Conservation (phyloP, 2,797 vertebrate genomes). For the Coreius guichenoti region DNA sequence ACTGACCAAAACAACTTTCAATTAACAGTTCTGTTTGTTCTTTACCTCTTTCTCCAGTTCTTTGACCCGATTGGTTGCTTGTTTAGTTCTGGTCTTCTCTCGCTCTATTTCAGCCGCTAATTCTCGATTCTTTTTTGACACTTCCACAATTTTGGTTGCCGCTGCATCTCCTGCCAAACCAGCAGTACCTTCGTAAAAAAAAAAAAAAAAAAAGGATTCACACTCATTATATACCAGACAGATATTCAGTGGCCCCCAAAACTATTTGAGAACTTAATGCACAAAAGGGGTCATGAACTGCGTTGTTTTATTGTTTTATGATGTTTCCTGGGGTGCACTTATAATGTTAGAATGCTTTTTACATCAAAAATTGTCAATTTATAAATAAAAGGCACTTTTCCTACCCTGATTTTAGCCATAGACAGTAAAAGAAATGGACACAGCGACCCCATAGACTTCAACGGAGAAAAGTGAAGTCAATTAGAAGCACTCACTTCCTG, state of each 20-base stretch:
- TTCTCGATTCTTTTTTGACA: conserved; percentile 90
- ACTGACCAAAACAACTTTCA: conserved; percentile 4
- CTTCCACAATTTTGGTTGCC: conserved; percentile 90
- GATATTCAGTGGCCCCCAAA: not conserved
- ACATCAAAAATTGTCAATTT: too few relatives aligned
- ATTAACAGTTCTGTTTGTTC: not conserved
- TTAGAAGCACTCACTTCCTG: too few relatives aligned
- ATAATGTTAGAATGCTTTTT: too few relatives aligned
- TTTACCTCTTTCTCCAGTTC: conserved; percentile 89
- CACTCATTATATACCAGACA: not conserved
- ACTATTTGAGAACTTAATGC: not conserved
- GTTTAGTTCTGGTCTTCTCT: conserved; percentile 84
- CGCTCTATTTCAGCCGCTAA: conserved; percentile 82
- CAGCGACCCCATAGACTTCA: too few relatives aligned
- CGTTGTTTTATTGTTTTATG: too few relatives aligned
- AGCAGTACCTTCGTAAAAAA: conserved; percentile 74
- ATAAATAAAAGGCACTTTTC: too few relatives aligned
- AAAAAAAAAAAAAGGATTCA: not conserved
- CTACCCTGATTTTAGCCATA: too few relatives aligned
- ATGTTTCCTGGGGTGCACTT: too few relatives aligned
- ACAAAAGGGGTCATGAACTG: too few relatives aligned
- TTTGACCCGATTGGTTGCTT: conserved; percentile 81
- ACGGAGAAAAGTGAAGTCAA: too few relatives aligned
- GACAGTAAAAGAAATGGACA: too few relatives aligned
- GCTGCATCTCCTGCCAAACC: conserved; percentile 85